Conservation (phyloP, 2,113 vertebrate genomes). For the Gopherus evgoodei region DNA sequence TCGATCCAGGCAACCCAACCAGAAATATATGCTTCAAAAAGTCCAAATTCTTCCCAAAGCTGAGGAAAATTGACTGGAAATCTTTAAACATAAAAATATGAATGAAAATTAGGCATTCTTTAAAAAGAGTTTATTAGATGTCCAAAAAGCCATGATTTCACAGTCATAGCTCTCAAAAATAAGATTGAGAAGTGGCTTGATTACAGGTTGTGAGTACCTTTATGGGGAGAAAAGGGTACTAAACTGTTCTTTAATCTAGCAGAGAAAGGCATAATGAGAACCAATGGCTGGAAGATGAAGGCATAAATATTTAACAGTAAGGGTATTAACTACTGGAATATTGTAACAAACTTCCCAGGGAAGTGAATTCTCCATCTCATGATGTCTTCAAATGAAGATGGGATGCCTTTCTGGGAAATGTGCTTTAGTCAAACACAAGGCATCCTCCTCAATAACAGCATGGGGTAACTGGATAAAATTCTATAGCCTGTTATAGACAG, state of each 20-base stretch:
- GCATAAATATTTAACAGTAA: not conserved
- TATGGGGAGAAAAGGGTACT: not conserved
- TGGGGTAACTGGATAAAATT: not conserved
- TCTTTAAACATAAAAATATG: not conserved
- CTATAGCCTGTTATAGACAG: not conserved
- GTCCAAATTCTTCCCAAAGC: not conserved
- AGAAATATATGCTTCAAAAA: not conserved
- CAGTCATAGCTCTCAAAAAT: not conserved
- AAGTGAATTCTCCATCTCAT: not conserved
- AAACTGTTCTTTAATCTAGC: not conserved
- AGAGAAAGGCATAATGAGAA: not conserved
- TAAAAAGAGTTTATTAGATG: not conserved
- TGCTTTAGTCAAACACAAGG: not conserved
- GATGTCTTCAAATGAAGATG: not conserved
- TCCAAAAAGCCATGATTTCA: not conserved
- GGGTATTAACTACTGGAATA: not conserved
- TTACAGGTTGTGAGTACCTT: not conserved
- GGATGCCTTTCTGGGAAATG: not conserved
- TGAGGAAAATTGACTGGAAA: not conserved
- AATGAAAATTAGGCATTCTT: not conserved
- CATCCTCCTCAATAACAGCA: not conserved
- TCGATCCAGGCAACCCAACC: not conserved
- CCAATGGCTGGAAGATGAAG: not conserved
- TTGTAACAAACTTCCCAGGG: fast-evolving
- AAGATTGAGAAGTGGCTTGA: not conserved